Percentiles rank a stretch among this genome's conserved stretches.
Conservation (phyloP, 2,888 invertebrate genomes). For the Pyralis farinalis region DNA sequence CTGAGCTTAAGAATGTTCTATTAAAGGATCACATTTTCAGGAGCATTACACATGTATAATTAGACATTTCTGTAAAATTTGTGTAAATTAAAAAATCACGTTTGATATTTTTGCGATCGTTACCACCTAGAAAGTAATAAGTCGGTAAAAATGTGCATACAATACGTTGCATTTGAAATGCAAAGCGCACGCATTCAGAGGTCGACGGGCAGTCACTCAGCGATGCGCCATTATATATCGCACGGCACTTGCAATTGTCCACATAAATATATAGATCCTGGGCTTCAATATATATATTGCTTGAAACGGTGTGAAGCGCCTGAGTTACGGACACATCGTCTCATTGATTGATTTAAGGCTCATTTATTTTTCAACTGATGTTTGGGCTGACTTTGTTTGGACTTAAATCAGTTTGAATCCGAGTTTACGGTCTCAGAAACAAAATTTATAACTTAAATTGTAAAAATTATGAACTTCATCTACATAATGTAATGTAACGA, state of each 20-base stretch:
- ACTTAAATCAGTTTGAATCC: neutral
- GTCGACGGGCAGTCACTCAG: slow-evolving; percentile 56
- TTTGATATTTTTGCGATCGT: slow-evolving; percentile 30
- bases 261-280: slow-evolving; percentile 3
- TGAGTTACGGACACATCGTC: slow-evolving; percentile 8
- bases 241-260: slow-evolving; percentile 19
- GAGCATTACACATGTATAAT: too few relatives aligned
- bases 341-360: slow-evolving; percentile 5
- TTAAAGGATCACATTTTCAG: too few relatives aligned
- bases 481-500: too few relatives aligned
- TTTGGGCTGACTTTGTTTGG: slow-evolving; percentile 16
- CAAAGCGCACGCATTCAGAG: slow-evolving; percentile 62
- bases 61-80: too few relatives aligned
- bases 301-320: slow-evolving; percentile 1
- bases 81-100: too few relatives aligned
- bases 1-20: too few relatives aligned
- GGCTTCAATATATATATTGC: slow-evolving; percentile 1
- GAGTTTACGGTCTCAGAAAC: too few relatives aligned
- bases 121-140: slow-evolving; percentile 68
- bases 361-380: neutral
- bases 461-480: too few relatives aligned
- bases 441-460: too few relatives aligned
- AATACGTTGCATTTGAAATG: slow-evolving; percentile 76
- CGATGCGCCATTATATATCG: slow-evolving; percentile 45
- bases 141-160: slow-evolving; percentile 80